These are phyloP conservation scores for Rhagophthalmus giganteus DNA, from an alignment of 2,888 invertebrate species.

Conservation along the genomic window DNA sequence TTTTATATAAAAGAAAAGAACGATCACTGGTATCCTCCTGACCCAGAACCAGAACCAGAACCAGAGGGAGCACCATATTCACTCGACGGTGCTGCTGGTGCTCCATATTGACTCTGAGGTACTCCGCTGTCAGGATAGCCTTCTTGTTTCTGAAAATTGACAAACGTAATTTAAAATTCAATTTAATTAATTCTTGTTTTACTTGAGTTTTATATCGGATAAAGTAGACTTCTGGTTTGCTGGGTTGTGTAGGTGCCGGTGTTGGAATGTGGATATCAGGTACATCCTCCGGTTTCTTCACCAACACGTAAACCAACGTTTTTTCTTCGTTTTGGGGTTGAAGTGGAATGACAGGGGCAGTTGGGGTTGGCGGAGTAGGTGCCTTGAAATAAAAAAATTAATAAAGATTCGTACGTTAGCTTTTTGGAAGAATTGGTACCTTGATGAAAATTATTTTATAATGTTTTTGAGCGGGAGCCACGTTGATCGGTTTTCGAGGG, in stretches of 20 bases:
- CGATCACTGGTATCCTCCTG: background rate
- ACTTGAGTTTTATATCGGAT: constrained; percentile 87
- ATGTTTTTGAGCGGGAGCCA: constrained; percentile 73
- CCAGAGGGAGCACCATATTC: constrained; percentile 64
- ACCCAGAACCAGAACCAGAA: too few species aligned
- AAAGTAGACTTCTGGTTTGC: constrained; percentile 89
- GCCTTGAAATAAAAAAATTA: constrained; percentile 81
- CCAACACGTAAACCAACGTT: constrained; percentile 84
- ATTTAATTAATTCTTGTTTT: constrained; percentile 38
- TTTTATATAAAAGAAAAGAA: too few species aligned
- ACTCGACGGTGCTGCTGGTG: constrained; percentile 56
- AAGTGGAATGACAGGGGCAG: constrained; percentile 78
- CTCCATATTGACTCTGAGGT: constrained; percentile 58
- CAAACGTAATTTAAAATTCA: constrained; percentile 35
- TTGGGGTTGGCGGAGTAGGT: constrained; percentile 80
- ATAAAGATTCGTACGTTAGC: background rate
- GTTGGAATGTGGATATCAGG: constrained; percentile 79
- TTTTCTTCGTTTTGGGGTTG: constrained; percentile 87
- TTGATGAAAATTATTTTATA: constrained; percentile 86
- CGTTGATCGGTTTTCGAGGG: constrained; percentile 62
- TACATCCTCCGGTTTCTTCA: constrained; percentile 85
- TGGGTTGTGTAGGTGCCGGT: constrained; percentile 80
- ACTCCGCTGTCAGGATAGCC: constrained; percentile 52
- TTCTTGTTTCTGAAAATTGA: constrained; percentile 49
- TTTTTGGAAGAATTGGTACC: too few species aligned